Conservation (phyloP, 1,140 invertebrate species). For the Drosophila varians region DNA sequence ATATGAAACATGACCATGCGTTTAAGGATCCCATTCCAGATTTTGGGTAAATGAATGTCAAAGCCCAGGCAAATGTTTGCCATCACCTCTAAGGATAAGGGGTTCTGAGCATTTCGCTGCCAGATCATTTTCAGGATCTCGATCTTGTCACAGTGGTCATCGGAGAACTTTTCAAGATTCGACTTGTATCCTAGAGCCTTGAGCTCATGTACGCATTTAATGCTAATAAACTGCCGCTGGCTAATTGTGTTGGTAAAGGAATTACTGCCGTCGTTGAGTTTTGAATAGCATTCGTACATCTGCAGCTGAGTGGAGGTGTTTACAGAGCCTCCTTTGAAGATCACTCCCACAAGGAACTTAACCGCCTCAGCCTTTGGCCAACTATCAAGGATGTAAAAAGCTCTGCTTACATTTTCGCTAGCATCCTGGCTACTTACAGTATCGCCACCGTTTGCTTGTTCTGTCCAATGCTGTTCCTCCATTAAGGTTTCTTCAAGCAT, state of each 20-base stretch:
- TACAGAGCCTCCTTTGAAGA: constrained; percentile 62
- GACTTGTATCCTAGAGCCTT: constrained; percentile 80
- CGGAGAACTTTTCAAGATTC: constrained; percentile 73
- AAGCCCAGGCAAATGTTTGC: constrained; percentile 81
- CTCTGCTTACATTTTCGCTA: constrained; percentile 75
- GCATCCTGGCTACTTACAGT: constrained; percentile 31
- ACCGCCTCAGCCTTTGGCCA: constrained; percentile 68
- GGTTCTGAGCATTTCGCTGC: constrained; percentile 76
- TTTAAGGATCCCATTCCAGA: constrained; percentile 82
- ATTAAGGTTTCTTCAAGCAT: constrained; percentile 75
- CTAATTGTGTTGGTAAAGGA: constrained; percentile 67
- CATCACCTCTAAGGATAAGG: constrained; percentile 74
- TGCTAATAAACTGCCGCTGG: constrained; percentile 75
- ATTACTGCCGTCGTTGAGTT: constrained; percentile 74
- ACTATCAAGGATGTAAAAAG: constrained; percentile 75
- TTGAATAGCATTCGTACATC: constrained; percentile 80
- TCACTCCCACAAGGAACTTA: constrained; percentile 67
- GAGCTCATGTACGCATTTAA: constrained; percentile 79
- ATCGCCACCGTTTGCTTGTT: constrained; percentile 9
- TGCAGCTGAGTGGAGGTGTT: constrained; percentile 80
- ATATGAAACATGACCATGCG: constrained; percentile 80
- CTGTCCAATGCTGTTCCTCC: constrained; percentile 65
- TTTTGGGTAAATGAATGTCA: constrained; percentile 73
- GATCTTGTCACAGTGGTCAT: constrained; percentile 73
- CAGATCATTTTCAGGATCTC: constrained; percentile 78